Evolutionary conservation across 1,140 invertebrate genomes (phyloP).

Genomic region (Cydia amplana): DNA sequence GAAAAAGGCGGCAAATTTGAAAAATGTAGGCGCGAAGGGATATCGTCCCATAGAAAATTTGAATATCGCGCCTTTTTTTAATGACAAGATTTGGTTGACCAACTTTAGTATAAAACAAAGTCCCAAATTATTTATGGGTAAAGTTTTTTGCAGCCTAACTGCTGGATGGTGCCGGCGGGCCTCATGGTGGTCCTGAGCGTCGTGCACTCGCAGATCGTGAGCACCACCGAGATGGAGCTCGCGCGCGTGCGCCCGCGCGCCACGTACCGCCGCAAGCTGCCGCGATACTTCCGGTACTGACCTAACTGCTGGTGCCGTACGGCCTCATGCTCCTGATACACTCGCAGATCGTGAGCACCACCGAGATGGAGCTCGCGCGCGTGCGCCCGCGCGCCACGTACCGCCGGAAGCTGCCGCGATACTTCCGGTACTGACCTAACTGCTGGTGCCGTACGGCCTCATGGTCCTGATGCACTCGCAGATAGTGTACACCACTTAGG

Average conservation of each 20-base stretch:
- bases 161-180: slow-evolving; percentile 85
- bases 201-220: slow-evolving; percentile 95
- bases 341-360: slow-evolving; percentile 93
- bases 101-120: too few relatives aligned
- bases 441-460: slow-evolving; percentile 66
- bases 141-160: slow-evolving; percentile 56
- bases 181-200: slow-evolving; percentile 91
- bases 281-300: slow-evolving; percentile 65
- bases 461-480: too few relatives aligned
- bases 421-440: slow-evolving; percentile 75
- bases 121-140: slow-evolving; percentile 15
- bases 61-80: too few relatives aligned
- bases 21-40: too few relatives aligned
- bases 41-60: too few relatives aligned
- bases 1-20: too few relatives aligned
- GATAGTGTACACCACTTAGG: too few relatives aligned
- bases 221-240: slow-evolving; percentile 82
- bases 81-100: too few relatives aligned
- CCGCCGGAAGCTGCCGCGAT: slow-evolving; percentile 65
- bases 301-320: slow-evolving; percentile 79
- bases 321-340: slow-evolving; percentile 86
- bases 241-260: slow-evolving; percentile 67
- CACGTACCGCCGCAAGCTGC: slow-evolving; percentile 65
- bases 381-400: slow-evolving; percentile 66
- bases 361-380: slow-evolving; percentile 73